phyloP scores from a whole-genome alignment of 2,113 vertebrate species.

The Tylochromis polylepis region DNA sequence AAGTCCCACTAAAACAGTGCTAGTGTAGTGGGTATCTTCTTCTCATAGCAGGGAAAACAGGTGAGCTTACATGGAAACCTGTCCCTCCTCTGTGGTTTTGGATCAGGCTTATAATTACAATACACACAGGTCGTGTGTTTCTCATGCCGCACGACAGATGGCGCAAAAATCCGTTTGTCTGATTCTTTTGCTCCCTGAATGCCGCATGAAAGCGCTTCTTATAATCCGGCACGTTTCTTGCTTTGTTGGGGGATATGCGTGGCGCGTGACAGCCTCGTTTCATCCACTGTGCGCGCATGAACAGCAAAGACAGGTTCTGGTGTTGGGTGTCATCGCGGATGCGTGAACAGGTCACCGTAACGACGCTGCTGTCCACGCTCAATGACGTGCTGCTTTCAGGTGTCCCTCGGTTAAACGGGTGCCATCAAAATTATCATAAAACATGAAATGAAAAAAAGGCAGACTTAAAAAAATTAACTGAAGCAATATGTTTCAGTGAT shows the following conservation, averaged over 20 bases:
- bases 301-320: neutral
- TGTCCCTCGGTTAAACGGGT: neutral
- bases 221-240: neutral
- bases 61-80: neutral
- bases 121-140: neutral
- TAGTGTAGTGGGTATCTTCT: neutral
- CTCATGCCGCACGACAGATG: slow-evolving; percentile 26
- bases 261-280: neutral
- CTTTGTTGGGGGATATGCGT: neutral
- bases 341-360: neutral
- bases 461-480: too few species aligned
- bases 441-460: neutral
- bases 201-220: neutral
- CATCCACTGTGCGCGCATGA: neutral
- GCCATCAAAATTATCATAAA: neutral
- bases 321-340: neutral
- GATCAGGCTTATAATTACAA: neutral
- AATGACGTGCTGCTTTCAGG: slow-evolving; percentile 34
- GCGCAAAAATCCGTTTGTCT: slow-evolving; percentile 8
- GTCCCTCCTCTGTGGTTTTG: neutral
- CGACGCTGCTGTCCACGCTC: neutral
- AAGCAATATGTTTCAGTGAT: too few species aligned
- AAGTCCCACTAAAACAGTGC: neutral
- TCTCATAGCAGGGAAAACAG: neutral
- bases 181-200: neutral